Percentiles rank a stretch among this genome's conserved stretches.
These are phyloP conservation scores for Bombyx mori DNA, from an alignment of 1,140 invertebrate species.

Conservation along the genomic window ASM3026992v2 NC_085123.1:10316001-10316500, in stretches of 20 bases:
- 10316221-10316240: conserved; percentile 66
- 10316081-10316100: conserved; percentile 67
- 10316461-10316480: conserved; percentile 1
- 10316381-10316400: conserved; percentile 24
- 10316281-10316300: conserved; percentile 68
- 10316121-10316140: conserved; percentile 29
- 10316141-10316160: conserved; percentile 29
- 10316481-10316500: not conserved
- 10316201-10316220: conserved; percentile 64
- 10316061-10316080: conserved; percentile 69
- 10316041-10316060: conserved; percentile 65
- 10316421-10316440: conserved; percentile 13
- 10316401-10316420: conserved; percentile 15
- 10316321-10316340: conserved; percentile 64
- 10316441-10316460: conserved; percentile 2
- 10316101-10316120: conserved; percentile 15
- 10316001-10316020: conserved; percentile 63
- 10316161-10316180: conserved; percentile 33
- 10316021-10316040: conserved; percentile 60
- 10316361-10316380: conserved; percentile 12
- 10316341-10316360: conserved; percentile 16
- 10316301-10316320: conserved; percentile 56
- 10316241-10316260: conserved; percentile 68
- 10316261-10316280: conserved; percentile 62
- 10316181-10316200: conserved; percentile 60